These are phyloP conservation scores for Scotopteryx bipunctaria DNA, from an alignment of 2,888 invertebrate genomes.

Conservation along the genomic window DNA sequence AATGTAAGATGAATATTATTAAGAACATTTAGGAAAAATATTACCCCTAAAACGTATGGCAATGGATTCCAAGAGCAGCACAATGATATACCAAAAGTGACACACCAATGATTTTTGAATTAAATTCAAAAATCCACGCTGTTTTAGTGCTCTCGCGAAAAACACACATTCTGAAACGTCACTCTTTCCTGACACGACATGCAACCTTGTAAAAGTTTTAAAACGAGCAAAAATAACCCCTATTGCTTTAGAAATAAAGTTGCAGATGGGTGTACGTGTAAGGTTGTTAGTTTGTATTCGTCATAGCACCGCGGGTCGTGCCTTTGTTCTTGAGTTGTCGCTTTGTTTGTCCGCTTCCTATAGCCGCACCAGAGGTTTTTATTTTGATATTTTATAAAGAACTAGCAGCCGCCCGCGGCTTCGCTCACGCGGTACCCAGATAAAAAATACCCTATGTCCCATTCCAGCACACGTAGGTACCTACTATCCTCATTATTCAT, in stretches of 20 bases:
- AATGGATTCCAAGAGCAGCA: too few relatives aligned
- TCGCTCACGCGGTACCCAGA: too few relatives aligned
- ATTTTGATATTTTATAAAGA: constrained; percentile 57
- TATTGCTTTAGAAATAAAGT: constrained; percentile 31
- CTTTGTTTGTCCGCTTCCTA: constrained; percentile 60
- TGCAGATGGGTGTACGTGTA: constrained; percentile 27
- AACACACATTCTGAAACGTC: constrained; percentile 54
- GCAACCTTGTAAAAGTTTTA: constrained; percentile 21
- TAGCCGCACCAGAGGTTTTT: constrained; percentile 47
- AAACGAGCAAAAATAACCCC: constrained; percentile 30
- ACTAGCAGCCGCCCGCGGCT: too few relatives aligned
- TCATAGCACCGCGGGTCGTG: constrained; percentile 54
- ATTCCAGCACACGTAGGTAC: too few relatives aligned
- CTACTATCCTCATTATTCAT: too few relatives aligned
- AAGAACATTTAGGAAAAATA: too few relatives aligned
- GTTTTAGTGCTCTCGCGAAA: constrained; percentile 43
- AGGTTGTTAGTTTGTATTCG: constrained; percentile 50
- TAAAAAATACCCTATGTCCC: too few relatives aligned
- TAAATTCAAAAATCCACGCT: constrained; percentile 45
- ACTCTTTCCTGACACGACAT: constrained; percentile 39
- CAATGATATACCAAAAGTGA: too few relatives aligned
- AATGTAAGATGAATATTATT: too few relatives aligned
- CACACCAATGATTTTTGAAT: too few relatives aligned
- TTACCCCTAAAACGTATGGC: too few relatives aligned
- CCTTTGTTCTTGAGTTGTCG: constrained; percentile 63